Evolutionary conservation across 2,113 vertebrate species (phyloP), one percentile per base, ranked within the genome.

Genomic region (Lasiurus borealis): DNA sequence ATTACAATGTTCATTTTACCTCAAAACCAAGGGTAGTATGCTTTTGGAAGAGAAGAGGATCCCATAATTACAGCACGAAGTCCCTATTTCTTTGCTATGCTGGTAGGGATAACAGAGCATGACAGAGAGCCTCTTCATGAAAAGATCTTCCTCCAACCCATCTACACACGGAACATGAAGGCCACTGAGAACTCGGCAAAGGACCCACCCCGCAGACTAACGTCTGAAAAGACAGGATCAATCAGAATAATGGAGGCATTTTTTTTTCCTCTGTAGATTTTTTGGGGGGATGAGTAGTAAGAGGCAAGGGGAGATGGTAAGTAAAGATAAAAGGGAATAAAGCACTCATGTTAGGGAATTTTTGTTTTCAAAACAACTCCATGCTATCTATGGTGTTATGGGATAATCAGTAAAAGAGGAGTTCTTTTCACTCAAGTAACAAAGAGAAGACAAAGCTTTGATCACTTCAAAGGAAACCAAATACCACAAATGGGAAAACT

Each of bases 401-500:
- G 77, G 21, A 77, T 90, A 84, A 92, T 85, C 66, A 76, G 73
- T 36, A 68, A 90, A 80, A 83, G 59, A 40, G 19, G 25, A 44
- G 40, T 29, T 48, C 87, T 95, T 94, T 96, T 88, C 81, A 91
- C 90, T 90, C 75, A 18, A 90, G 90, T 82, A 85, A 91, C 85
- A 93, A 93, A 95, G 88, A 89, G 72, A 75, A 95, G 93, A 85
- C 15, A 21, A 62, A 64, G 73, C 94, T 95, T 96, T 97, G 93
- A 94, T 97, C 90, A 94, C 82, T 92, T 97, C 94, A 96, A 94
- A 95, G 77, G 85, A 88, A 95, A 93, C 85, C 62, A 78, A 77
- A 88, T 73, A 50, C 40, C 15, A 16, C 57, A 95, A 93, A 88
- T 19, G 69, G 85, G 52, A 69, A 93, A 68, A 69, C 4, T 21